A percentile compares a stretch with the other conserved stretches of the same genome.
Conservation (phyloP, 2,113 vertebrate species). For the Spheniscus mendiculus region DNA sequence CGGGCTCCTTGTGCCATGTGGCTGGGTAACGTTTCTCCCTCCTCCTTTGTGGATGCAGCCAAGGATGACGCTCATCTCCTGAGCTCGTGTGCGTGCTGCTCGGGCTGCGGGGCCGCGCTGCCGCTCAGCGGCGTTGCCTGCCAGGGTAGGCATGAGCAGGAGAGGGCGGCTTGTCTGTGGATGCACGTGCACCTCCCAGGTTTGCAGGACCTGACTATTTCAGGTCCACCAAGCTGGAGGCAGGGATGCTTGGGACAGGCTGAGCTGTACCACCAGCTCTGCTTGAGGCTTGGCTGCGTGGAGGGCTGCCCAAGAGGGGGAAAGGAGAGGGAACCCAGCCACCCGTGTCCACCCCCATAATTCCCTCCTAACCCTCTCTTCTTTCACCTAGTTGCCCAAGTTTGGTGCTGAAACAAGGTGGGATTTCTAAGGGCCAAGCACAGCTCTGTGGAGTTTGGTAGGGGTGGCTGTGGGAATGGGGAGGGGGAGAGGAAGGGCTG, state of each 20-base stretch:
- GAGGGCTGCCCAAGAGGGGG: not conserved
- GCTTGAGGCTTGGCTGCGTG: not conserved
- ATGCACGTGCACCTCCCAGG: not conserved
- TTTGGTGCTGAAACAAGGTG: not conserved
- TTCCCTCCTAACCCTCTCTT: not conserved
- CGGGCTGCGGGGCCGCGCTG: not conserved
- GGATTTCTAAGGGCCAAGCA: not conserved
- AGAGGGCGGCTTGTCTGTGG: rapidly evolving
- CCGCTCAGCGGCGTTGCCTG: not conserved
- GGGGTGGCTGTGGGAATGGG: not conserved
- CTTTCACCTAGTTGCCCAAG: not conserved
- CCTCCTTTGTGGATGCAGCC: not conserved
- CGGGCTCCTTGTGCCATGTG: not conserved
- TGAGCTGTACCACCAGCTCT: not conserved
- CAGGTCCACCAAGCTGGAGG: not conserved
- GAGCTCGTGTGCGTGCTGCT: not conserved
- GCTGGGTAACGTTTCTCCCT: not conserved
- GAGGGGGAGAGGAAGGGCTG: not conserved
- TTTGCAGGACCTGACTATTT: not conserved
- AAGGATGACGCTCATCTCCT: not conserved
- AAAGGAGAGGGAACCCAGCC: not conserved
- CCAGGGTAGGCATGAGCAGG: not conserved
- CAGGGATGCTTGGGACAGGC: not conserved
- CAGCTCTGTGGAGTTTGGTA: not conserved
- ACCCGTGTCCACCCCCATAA: not conserved